phyloP scores from a whole-genome alignment of 2,113 vertebrate genomes.

The Piprites chloris region DNA sequence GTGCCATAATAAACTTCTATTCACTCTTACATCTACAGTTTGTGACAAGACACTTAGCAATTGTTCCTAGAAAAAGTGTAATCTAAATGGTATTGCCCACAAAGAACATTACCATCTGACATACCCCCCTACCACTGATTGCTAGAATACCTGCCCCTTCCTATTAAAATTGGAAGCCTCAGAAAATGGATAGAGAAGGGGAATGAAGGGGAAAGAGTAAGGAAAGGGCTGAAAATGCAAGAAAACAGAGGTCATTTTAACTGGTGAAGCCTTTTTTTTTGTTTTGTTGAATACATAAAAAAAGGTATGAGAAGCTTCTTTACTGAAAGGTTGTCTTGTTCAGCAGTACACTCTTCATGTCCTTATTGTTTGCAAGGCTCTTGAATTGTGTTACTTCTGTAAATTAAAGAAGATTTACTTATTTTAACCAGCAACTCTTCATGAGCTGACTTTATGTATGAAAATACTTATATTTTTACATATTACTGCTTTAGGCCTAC shows the following conservation, averaged over 20 bases:
- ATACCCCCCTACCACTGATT: neutral
- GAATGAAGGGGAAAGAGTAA: neutral
- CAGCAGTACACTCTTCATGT: neutral
- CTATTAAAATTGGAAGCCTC: neutral
- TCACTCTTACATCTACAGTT: neutral
- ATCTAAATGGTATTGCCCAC: neutral
- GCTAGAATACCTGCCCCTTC: neutral
- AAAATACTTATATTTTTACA: neutral
- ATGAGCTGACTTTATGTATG: neutral
- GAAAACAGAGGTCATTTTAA: neutral
- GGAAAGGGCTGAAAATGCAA: neutral
- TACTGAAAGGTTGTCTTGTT: neutral
- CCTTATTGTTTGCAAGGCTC: neutral
- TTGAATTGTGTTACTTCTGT: neutral
- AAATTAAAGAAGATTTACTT: neutral
- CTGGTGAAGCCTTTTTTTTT: neutral
- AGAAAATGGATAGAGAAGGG: neutral
- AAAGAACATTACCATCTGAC: neutral
- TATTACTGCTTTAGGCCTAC: neutral
- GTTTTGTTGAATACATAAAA: neutral
- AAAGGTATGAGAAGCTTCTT: neutral
- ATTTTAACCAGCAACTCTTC: neutral
- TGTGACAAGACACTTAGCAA: neutral
- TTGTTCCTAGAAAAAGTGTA: neutral
- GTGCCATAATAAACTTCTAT: neutral